Base-by-base conservation (phyloP, 1,140 invertebrate species). In the Anadara kagoshimensis region DNA sequence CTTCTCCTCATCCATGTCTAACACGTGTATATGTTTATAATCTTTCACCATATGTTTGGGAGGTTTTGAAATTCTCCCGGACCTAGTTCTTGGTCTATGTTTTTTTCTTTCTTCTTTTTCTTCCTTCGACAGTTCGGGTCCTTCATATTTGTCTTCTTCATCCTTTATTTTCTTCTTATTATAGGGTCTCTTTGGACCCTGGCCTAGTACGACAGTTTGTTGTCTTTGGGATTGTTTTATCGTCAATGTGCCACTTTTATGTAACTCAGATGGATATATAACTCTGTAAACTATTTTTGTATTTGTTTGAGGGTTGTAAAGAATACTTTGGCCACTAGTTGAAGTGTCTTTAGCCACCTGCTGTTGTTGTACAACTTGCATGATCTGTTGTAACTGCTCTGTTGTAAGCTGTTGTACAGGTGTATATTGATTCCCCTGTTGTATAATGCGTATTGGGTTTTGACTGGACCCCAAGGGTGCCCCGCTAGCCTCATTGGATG, bases 11-110 rank as follows among this genome's bases (percentile, higher is more conserved):
- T 91, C 89, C 72, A 92, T 91, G 73, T 93, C 92, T 20, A 92
- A 82, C 73, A 91, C 91, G 81, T 92, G 91, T 62, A 93, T 89
- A 58, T 92, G 91, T 80, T 93, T 93, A 76, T 93, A 93, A 82
- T 93, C 93, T 69, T 92, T 91, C 4, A 93, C 90, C 91, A 93
- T 93, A 76, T 94, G 92, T 44, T 91, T 90, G 0, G 93, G 93
- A 1, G 93, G 93, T 71, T 93, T 90, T 0, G 92, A 93, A 18
- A 93, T 86, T 51, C 93, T 86, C 0, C 93, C 93, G 18, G 92
- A 93, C 53, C 88, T 78, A 29, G 93, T 93, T 56, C 92, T 88
- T 0, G 92, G 91, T 5, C 92, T 78, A 5, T 91, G 89, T 78
- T 92, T 92, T 74, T 93, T 93, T 22, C 89, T 89, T 53, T 90